Evolutionary conservation across 2,797 vertebrate species (phyloP).

Genomic region (Steatocranus sp.): DNA sequence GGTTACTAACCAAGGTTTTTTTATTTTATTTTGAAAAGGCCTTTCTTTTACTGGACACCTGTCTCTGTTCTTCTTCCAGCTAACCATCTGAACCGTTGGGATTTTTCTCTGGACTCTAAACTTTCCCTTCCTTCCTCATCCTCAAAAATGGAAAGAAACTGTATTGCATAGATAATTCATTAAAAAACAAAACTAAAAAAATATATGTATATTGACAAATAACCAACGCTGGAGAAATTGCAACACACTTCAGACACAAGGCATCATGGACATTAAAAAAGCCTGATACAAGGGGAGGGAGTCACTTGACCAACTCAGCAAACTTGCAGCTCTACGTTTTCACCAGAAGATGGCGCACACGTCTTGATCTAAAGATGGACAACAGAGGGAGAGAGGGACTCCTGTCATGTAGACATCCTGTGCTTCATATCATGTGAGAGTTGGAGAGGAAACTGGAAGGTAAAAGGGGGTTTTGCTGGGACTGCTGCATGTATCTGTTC

Average conservation of each 20-base stretch:
- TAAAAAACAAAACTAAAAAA: neutral
- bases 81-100: conserved; percentile 85
- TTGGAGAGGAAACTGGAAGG: conserved; percentile 21
- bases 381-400: conserved; percentile 14
- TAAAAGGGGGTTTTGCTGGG: conserved; percentile 50
- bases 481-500: conserved; percentile 57
- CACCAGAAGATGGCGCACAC: conserved; percentile 58
- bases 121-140: conserved; percentile 51
- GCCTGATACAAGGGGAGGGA: conserved; percentile 3
- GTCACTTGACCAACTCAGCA: neutral
- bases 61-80: conserved; percentile 80
- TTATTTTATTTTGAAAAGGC: neutral
- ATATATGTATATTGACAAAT: neutral
- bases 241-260: conserved; percentile 38
- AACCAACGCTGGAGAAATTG: conserved; percentile 43
- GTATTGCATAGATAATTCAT: conserved; percentile 35
- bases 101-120: conserved; percentile 75
- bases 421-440: conserved; percentile 34
- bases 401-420: conserved; percentile 28
- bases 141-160: conserved; percentile 50
- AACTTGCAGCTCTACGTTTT: conserved; percentile 43
- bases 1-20: conserved; percentile 58
- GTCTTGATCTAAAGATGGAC: conserved; percentile 44
- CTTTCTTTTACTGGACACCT: conserved; percentile 67
- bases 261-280: conserved; percentile 63